Conservation (phyloP, 2,888 invertebrate species). For the Plagodis pulveraria region DNA sequence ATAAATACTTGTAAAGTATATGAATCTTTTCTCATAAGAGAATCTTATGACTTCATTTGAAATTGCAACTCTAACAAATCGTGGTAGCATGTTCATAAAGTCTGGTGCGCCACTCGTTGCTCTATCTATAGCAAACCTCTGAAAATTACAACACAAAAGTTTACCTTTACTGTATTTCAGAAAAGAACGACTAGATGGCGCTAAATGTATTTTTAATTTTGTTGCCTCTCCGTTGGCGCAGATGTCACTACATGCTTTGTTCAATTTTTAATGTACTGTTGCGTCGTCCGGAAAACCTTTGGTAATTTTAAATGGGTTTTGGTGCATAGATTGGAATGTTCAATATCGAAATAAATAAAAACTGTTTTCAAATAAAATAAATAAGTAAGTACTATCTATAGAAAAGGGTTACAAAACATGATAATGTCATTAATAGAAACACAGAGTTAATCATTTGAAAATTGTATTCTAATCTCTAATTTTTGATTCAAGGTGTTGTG, state of each 20-base stretch:
- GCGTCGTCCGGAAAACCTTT: constrained; percentile 22
- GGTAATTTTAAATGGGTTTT: constrained; percentile 22
- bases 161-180: constrained; percentile 21
- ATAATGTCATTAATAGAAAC: too few relatives aligned
- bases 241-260: constrained; percentile 29
- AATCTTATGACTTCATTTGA: not conserved
- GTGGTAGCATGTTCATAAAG: not conserved
- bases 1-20: too few relatives aligned
- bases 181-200: constrained; percentile 25
- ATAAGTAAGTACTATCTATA: too few relatives aligned
- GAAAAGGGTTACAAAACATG: too few relatives aligned
- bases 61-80: not conserved
- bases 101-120: constrained; percentile 18
- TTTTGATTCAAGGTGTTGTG: too few relatives aligned
- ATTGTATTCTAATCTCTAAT: too few relatives aligned
- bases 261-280: constrained; percentile 24
- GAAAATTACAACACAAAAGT: constrained; percentile 28
- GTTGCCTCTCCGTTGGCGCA: constrained; percentile 4
- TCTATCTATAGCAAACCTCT: constrained; percentile 24
- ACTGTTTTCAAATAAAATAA: too few relatives aligned
- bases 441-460: too few relatives aligned
- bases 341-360: too few relatives aligned
- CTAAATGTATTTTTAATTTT: constrained; percentile 1
- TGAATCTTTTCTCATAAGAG: too few relatives aligned
- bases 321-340: too few relatives aligned